Percentiles rank a stretch among this genome's conserved stretches.
Evolutionary conservation across 2,797 vertebrate genomes (phyloP).

Genomic region (Poeciliopsis infans): DNA sequence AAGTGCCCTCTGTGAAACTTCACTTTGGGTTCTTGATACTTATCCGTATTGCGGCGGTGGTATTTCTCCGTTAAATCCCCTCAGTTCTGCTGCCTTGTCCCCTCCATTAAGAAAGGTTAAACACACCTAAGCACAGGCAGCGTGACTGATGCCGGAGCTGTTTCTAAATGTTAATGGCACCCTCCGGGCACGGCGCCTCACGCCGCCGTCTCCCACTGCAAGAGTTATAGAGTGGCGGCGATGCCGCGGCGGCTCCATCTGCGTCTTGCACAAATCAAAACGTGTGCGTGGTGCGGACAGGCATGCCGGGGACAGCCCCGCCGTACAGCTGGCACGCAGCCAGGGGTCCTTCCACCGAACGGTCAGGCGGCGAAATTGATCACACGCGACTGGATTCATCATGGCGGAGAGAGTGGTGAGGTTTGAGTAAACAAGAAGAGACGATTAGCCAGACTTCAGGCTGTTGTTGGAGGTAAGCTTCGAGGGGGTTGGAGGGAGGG

Average conservation of each 20-base stretch:
- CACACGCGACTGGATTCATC: conserved; percentile 77
- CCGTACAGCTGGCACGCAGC: conserved; percentile 75
- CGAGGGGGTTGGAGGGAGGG: conserved; percentile 19
- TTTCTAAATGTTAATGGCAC: conserved; percentile 86
- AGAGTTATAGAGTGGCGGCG: conserved; percentile 68
- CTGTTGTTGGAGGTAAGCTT: conserved; percentile 61
- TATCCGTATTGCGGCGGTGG: conserved; percentile 49
- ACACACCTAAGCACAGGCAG: conserved; percentile 80
- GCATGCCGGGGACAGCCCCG: conserved; percentile 48
- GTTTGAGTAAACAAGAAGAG: conserved; percentile 81
- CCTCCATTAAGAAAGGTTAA: conserved; percentile 80
- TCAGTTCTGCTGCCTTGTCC: conserved; percentile 63
- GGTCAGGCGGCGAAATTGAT: conserved; percentile 77
- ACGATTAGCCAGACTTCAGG: conserved; percentile 75
- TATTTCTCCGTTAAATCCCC: conserved; percentile 68
- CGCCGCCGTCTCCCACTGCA: conserved; percentile 56
- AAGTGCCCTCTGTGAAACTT: conserved; percentile 50
- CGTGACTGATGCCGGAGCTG: conserved; percentile 78
- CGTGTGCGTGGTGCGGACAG: conserved; percentile 20
- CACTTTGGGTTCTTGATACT: conserved; percentile 49
- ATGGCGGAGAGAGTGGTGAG: conserved; percentile 72
- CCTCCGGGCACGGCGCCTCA: conserved; percentile 71
- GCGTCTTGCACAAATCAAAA: conserved; percentile 60
- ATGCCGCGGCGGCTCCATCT: conserved; percentile 76
- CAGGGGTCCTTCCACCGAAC: conserved; percentile 77